Conservation (phyloP, 2,797 vertebrate genomes). For the Poecilia velifera region DNA sequence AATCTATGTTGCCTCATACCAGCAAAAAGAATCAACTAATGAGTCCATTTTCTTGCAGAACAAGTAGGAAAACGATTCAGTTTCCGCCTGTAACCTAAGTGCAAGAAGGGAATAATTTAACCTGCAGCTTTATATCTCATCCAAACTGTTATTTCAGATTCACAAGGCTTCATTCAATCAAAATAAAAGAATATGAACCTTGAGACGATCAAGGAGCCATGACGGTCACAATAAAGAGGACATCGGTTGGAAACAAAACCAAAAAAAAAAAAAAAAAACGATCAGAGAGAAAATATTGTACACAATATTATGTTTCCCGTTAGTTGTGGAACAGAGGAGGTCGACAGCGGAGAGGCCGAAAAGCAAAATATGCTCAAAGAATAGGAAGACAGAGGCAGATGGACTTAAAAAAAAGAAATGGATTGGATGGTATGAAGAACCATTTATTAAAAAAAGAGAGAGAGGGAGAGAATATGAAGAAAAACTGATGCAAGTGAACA, state of each 20-base stretch:
- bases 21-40: neutral
- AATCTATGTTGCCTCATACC: neutral
- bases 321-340: neutral
- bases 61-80: neutral
- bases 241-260: slow-evolving; percentile 21
- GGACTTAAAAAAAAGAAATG: slow-evolving; percentile 27
- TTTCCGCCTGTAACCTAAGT: neutral
- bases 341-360: slow-evolving; percentile 19
- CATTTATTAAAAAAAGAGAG: slow-evolving; percentile 2
- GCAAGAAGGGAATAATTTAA: slow-evolving; percentile 35
- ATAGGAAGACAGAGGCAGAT: slow-evolving; percentile 35
- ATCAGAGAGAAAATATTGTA: slow-evolving; percentile 24
- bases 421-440: slow-evolving; percentile 18
- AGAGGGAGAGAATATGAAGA: slow-evolving; percentile 29
- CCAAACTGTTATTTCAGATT: slow-evolving; percentile 29
- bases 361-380: slow-evolving; percentile 37
- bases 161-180: slow-evolving; percentile 25
- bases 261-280: neutral
- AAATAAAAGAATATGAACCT: slow-evolving; percentile 41
- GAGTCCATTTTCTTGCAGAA: neutral
- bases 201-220: slow-evolving; percentile 40
- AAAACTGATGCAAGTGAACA: slow-evolving; percentile 39
- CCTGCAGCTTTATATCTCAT: slow-evolving; percentile 15
- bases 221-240: slow-evolving; percentile 27
- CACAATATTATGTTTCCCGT: slow-evolving; percentile 4